Evolutionary conservation across 2,113 vertebrate genomes (phyloP).

Genomic region (Nesoenas mayeri): DNA sequence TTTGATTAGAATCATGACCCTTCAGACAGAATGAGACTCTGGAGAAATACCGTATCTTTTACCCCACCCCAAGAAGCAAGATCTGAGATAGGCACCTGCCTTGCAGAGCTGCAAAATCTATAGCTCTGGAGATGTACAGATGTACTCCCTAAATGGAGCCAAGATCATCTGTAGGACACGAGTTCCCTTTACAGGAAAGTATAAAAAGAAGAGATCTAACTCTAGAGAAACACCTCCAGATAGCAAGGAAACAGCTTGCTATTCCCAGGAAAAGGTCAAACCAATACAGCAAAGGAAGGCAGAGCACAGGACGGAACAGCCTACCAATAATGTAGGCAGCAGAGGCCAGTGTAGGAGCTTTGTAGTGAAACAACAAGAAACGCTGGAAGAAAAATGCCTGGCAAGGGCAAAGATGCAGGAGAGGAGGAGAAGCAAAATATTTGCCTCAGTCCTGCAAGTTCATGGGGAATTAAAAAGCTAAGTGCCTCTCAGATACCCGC

Average conservation of each 20-base stretch:
- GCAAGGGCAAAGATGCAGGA: background rate
- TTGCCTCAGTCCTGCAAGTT: background rate
- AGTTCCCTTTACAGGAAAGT: background rate
- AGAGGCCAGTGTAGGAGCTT: background rate
- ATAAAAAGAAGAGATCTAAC: background rate
- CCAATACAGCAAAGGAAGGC: constrained; percentile 1
- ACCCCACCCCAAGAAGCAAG: constrained; percentile 3
- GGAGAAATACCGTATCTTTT: constrained; percentile 31
- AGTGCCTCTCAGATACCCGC: background rate
- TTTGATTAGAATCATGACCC: constrained; percentile 62
- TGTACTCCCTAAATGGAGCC: background rate
- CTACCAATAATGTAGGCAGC: background rate
- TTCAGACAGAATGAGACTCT: constrained; percentile 25
- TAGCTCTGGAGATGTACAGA: background rate
- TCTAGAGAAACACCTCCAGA: constrained; percentile 36
- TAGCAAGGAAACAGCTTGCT: constrained; percentile 3
- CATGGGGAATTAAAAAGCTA: background rate
- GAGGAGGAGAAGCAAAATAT: background rate
- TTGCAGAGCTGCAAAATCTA: constrained; percentile 5
- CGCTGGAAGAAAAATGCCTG: constrained; percentile 5
- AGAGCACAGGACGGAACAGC: background rate
- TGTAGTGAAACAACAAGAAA: background rate
- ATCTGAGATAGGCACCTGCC: background rate
- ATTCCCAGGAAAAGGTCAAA: constrained; percentile 38
- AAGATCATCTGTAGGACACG: constrained; percentile 59